phyloP scores from a whole-genome alignment of 2,113 vertebrate genomes.

The Ailuropoda melanoleuca region DNA sequence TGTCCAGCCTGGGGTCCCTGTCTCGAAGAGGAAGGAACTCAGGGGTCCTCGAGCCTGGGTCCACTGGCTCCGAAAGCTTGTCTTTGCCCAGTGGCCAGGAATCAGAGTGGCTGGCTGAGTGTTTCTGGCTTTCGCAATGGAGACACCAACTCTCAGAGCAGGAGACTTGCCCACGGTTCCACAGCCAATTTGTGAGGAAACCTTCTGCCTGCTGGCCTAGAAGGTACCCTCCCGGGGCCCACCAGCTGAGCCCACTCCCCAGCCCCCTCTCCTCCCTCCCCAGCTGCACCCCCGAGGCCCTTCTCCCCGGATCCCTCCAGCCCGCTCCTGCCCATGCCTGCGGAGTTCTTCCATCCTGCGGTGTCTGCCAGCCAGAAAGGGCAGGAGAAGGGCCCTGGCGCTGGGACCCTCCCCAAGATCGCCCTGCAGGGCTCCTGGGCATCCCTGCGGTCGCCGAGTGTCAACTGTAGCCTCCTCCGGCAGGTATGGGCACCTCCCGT shows the following conservation, averaged over 20 bases:
- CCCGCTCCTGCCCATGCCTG: conserved; percentile 88
- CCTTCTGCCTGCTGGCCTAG: background rate
- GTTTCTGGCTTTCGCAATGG: background rate
- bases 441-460: conserved; percentile 89
- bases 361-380: conserved; percentile 82
- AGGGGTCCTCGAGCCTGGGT: background rate
- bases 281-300: conserved; percentile 61
- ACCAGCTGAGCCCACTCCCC: background rate
- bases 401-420: conserved; percentile 84
- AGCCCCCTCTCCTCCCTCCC: background rate
- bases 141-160: background rate
- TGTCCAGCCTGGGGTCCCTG: background rate
- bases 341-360: conserved; percentile 93
- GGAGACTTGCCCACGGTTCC: accelerated
- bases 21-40: background rate
- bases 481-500: conserved; percentile 85
- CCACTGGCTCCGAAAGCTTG: background rate
- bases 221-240: background rate
- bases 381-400: conserved; percentile 68
- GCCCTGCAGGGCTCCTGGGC: conserved; percentile 93
- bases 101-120: background rate
- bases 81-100: background rate
- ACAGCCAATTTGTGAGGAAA: background rate
- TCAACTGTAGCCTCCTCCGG: conserved; percentile 88
- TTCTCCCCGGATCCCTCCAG: conserved; percentile 81